Evolutionary conservation across 2,888 invertebrate species (phyloP).

Genomic region (Ceriagrion tenellum): DNA sequence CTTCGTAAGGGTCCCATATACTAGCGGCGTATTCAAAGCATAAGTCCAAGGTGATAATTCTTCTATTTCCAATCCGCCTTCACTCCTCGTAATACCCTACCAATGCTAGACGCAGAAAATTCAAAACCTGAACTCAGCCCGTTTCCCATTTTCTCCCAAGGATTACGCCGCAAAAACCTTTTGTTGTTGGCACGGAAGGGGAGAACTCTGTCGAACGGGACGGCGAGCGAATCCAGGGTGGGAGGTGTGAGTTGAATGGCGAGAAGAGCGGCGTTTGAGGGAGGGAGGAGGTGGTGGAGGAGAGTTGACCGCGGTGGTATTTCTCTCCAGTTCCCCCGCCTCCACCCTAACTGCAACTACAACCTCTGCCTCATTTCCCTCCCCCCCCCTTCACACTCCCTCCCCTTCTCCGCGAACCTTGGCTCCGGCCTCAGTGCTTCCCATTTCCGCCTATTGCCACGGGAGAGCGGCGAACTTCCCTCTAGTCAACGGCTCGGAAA

Average conservation of each 20-base stretch:
- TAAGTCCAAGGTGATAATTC: too few relatives aligned
- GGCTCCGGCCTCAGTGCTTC: background rate
- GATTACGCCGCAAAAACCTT: constrained; percentile 58
- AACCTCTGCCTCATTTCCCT: background rate
- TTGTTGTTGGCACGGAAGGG: constrained; percentile 5
- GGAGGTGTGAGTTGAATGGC: background rate
- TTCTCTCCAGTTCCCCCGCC: constrained; percentile 13
- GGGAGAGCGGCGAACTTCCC: background rate
- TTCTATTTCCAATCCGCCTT: too few relatives aligned
- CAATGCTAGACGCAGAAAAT: constrained; percentile 23
- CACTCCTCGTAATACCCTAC: background rate
- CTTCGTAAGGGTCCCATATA: too few relatives aligned
- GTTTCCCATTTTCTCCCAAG: background rate
- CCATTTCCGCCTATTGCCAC: background rate
- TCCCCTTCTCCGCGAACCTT: background rate
- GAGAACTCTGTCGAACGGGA: constrained; percentile 38
- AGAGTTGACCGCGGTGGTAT: constrained; percentile 22
- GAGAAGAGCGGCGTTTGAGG: background rate
- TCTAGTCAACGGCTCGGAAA: background rate
- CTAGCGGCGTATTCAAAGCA: too few relatives aligned
- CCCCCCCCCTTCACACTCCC: background rate
- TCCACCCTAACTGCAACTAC: background rate
- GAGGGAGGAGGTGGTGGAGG: background rate
- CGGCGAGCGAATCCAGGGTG: background rate
- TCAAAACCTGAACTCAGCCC: background rate